Base-by-base conservation (phyloP, 2,888 invertebrate species). In the Coelinius sp. region DNA sequence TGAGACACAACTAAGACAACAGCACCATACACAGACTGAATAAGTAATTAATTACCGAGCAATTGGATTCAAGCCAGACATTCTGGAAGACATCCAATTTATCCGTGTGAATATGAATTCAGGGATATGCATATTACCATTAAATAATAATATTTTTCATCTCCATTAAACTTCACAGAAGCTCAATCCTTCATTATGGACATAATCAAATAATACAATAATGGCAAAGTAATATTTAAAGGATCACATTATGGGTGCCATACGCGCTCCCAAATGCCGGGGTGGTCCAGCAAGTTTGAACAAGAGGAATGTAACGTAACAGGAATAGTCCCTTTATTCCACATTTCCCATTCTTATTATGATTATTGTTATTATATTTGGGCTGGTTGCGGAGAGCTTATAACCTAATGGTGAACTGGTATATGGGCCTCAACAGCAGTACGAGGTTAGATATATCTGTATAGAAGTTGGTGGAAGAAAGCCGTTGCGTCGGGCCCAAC, bases 231-330 rank as follows among this genome's bases (percentile, higher is more conserved):
- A 52, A 52, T 41, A 72, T 68, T 63, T 72, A 79, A 76, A 80
- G 79, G 81, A 78, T 80, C 81, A 77, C 78, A 79, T 81, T 81
- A 82, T 83, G 83, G 80, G 83, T 83, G 83, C 84, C 80, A 77
- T 79, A 78, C 75, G 73, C 75, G 76, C 79, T 78, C 80, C 76
- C 69, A 79, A 75, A 78, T 78, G 25, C 81, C 86, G 81, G 86
- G 87, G 87, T 87, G 87, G 87, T 87, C 87, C 86, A 74, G 79
- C 85, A 79, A 84, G 82, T 84, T 85, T 83, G 79, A 81, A 82
- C 83, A 81, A 83, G 81, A 82, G 85, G 87, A 87, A 87, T 87
- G 86, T 84, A 83, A 84, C 82, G 79, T 83, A 84, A 86, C 85
- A 86, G 83, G 84, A 85, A 87, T 86, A 84, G 85, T 85, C 82